A percentile compares a stretch with the other conserved stretches of the same genome.
These are phyloP conservation scores for Nixonia krombeini DNA, from an alignment of 1,140 invertebrate genomes.

Conservation along the genomic window DNA sequence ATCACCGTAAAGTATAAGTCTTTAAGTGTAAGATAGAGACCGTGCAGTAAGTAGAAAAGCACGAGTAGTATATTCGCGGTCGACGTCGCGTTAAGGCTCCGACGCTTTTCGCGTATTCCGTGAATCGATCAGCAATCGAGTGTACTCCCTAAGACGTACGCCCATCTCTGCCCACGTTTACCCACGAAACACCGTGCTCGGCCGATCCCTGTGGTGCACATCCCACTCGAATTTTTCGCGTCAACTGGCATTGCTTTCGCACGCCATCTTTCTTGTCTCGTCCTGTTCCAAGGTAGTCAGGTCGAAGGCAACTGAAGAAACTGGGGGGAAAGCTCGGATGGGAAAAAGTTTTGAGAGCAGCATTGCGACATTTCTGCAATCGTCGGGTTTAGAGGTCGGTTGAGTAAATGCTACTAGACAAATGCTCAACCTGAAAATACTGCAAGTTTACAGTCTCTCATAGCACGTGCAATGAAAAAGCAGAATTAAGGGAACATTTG, in stretches of 20 bases:
- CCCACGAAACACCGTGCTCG: slow-evolving; percentile 21
- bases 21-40: slow-evolving; percentile 13
- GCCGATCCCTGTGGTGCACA: slow-evolving; percentile 26
- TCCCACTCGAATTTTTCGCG: too few relatives aligned
- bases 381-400: slow-evolving; percentile 13
- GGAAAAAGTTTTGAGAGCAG: too few relatives aligned
- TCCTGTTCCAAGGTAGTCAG: not conserved
- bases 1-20: not conserved
- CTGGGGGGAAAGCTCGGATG: slow-evolving; percentile 1
- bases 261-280: not conserved
- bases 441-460: slow-evolving; percentile 20
- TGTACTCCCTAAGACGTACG: slow-evolving; percentile 18
- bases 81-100: slow-evolving; percentile 14
- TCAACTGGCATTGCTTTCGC: not conserved
- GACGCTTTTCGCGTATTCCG: not conserved
- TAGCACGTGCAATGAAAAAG: slow-evolving; percentile 50
- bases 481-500: slow-evolving; percentile 43
- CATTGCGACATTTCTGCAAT: too few relatives aligned
- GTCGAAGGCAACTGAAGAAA: slow-evolving; percentile 10
- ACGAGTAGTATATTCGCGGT: not conserved
- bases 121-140: slow-evolving; percentile 20
- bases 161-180: slow-evolving; percentile 3
- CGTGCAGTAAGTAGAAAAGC: slow-evolving; percentile 5
- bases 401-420: slow-evolving; percentile 7
- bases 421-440: slow-evolving; percentile 6